phyloP scores from a whole-genome alignment of 2,113 vertebrate genomes.

The Girardinichthys multiradiatus region DNA sequence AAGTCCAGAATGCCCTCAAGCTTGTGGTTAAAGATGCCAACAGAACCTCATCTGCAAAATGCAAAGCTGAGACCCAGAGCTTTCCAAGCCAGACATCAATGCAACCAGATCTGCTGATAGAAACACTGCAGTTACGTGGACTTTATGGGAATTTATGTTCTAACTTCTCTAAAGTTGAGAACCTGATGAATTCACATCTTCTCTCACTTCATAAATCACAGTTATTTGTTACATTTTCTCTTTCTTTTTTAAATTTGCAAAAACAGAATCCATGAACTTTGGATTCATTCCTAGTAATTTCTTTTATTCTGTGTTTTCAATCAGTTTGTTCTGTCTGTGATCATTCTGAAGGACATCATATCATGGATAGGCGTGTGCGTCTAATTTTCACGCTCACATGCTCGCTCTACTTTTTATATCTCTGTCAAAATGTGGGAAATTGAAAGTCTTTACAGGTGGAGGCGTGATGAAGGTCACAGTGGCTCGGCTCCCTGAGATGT shows the following conservation, averaged over 20 bases:
- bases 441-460: constrained; percentile 54
- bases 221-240: not conserved
- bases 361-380: not conserved
- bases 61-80: too few relatives aligned
- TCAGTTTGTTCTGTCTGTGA: too few relatives aligned
- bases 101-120: too few relatives aligned
- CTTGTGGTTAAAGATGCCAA: too few relatives aligned
- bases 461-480: constrained; percentile 53
- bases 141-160: not conserved
- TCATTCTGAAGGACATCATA: too few relatives aligned
- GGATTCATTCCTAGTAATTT: not conserved
- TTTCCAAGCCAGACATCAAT: too few relatives aligned
- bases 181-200: not conserved
- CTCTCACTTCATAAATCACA: not conserved
- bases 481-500: constrained; percentile 28
- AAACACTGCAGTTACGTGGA: too few relatives aligned
- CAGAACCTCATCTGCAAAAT: too few relatives aligned
- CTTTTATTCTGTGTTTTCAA: not conserved
- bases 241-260: not conserved
- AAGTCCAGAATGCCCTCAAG: too few relatives aligned
- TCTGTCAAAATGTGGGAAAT: constrained; percentile 42
- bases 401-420: constrained; percentile 5
- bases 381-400: not conserved
- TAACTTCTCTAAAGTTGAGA: not conserved
- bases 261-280: not conserved